Evolutionary conservation across 2,888 invertebrate genomes (phyloP), one percentile per base, ranked within the genome.

Genomic region (Agrilus cyanescens): DNA sequence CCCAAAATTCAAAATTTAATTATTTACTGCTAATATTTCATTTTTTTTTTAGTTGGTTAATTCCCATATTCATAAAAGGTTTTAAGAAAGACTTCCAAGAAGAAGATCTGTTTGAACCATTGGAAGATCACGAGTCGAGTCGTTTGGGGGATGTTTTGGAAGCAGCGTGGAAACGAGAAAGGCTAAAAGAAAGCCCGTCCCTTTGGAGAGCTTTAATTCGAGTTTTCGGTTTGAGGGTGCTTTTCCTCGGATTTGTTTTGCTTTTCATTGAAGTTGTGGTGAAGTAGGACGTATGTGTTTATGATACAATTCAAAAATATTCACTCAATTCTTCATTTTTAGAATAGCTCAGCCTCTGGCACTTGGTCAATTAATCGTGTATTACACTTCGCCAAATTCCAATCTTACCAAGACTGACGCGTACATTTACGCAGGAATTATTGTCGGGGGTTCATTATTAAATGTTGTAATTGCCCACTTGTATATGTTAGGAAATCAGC

Each of bases 401-500:
- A 10, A n/a, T 15, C 13, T 14, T 14, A 33, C 33, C 13, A 15
- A 33, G 13, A 29, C 18, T 13, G 72, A 81, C 18, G 88, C 90
- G 0, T 87, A 85, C 61, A 62, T 83, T 39, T 88, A 84, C 61
- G 87, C 88, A 1, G 74, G 70, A 0, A 80, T 78, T 3, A 78
- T 90, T 25, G 75, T 86, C n/a, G 50, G 80, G 12, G 78, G 80
- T 50, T 81, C 85, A 0, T 79, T 81, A 1, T 57, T 84, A 33
- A 82, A 81, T 56, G 79, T 85, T 20, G 70, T 88, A 6, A 41
- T 57, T 14, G 48, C 47, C 18, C 65, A 96, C 68, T 87, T 88
- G 0, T 89, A 85, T 60, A 88, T 91, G 79, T 79, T 91, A 73
- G 82, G 80, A n/a, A 77, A 85, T 13, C 71, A 83, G 42, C 82